Percentiles rank a stretch among this genome's conserved stretches.
These are phyloP conservation scores for Hypocryptadius cinnamomeus DNA, from an alignment of 2,113 vertebrate species.

Conservation along the genomic window DNA sequence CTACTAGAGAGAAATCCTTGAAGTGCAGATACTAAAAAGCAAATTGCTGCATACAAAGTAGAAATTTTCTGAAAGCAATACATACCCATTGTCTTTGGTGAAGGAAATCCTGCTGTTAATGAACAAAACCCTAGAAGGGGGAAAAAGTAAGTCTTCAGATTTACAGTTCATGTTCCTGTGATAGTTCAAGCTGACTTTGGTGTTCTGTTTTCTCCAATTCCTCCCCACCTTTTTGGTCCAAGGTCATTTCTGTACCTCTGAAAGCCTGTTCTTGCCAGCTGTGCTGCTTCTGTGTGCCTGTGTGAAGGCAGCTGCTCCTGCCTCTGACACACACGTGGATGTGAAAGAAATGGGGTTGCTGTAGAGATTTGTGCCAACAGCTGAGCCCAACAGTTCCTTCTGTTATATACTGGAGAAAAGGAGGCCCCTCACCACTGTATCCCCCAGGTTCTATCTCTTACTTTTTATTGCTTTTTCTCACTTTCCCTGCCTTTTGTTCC, in stretches of 20 bases:
- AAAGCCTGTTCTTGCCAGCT: background rate
- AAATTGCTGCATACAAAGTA: background rate
- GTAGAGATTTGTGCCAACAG: background rate
- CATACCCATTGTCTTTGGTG: constrained; percentile 38
- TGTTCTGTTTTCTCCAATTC: background rate
- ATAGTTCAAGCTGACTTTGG: background rate
- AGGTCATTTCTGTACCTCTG: background rate
- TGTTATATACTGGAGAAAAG: background rate
- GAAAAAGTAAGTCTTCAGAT: background rate
- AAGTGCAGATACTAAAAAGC: background rate
- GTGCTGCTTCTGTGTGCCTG: accelerated
- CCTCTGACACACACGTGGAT: accelerated
- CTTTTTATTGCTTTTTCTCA: background rate
- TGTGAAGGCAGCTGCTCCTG: background rate
- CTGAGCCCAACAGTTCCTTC: background rate
- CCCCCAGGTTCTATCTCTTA: background rate
- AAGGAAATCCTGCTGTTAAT: background rate
- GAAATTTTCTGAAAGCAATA: background rate
- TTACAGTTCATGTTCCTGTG: background rate
- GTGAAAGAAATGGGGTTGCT: background rate
- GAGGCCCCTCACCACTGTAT: background rate
- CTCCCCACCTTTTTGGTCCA: background rate
- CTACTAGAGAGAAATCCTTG: background rate
- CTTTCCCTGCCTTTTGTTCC: background rate
- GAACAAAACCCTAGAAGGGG: background rate